phyloP scores from a whole-genome alignment of 2,888 invertebrate species.

The Diachrysia chrysitis region DNA sequence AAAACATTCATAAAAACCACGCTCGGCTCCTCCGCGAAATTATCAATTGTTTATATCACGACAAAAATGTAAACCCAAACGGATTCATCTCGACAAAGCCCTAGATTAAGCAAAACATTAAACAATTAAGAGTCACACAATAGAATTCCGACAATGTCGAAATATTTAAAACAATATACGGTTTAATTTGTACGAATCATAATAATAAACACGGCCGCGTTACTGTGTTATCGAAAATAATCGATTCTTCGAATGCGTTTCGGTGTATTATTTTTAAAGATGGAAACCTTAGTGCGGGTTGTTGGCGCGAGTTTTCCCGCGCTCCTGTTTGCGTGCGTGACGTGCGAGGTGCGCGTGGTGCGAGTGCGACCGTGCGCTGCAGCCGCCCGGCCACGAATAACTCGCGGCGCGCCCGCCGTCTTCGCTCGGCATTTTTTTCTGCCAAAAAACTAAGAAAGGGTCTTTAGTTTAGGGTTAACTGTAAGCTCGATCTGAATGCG shows the following conservation, averaged over 20 bases:
- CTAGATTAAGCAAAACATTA: constrained; percentile 79
- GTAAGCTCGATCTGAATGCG: constrained; percentile 74
- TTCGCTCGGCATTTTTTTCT: constrained; percentile 77
- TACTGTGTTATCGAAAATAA: constrained; percentile 75
- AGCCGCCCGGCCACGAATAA: constrained; percentile 85
- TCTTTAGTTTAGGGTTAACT: constrained; percentile 84
- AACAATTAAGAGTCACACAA: constrained; percentile 84
- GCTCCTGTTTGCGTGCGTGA: constrained; percentile 75
- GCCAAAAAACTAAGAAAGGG: constrained; percentile 86
- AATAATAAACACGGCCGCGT: constrained; percentile 81
- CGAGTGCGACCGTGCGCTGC: constrained; percentile 79
- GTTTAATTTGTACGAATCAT: constrained; percentile 81
- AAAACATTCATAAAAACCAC: constrained; percentile 88
- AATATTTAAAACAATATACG: constrained; percentile 84
- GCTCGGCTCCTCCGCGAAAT: constrained; percentile 84
- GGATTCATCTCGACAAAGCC: constrained; percentile 77
- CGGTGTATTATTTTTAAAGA: constrained; percentile 63
- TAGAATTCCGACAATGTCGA: constrained; percentile 84
- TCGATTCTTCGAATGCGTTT: constrained; percentile 66
- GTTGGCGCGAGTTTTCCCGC: constrained; percentile 81
- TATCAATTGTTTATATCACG: constrained; percentile 85
- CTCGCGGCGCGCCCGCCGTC: constrained; percentile 68
- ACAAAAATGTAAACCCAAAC: constrained; percentile 80
- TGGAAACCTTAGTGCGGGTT: constrained; percentile 57
- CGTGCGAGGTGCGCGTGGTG: constrained; percentile 70